Evolutionary conservation across 2,113 vertebrate species (phyloP).

Genomic region (Rattus norvegicus): DNA sequence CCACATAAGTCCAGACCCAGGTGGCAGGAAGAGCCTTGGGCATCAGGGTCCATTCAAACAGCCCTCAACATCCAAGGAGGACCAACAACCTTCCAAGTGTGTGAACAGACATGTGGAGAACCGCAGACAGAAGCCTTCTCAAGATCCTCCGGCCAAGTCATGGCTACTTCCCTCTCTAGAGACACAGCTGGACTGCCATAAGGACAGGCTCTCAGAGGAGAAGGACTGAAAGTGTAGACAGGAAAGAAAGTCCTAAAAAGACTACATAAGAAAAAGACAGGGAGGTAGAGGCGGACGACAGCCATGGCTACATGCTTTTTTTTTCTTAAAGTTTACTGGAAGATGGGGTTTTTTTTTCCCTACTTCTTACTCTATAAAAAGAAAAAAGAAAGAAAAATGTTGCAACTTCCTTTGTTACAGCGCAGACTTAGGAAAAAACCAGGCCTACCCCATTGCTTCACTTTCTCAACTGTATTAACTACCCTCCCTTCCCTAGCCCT

Average conservation of each 20-base stretch:
- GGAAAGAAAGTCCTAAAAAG: background rate
- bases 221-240: background rate
- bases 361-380: slow-evolving; percentile 59
- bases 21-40: background rate
- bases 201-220: background rate
- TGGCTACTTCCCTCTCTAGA: background rate
- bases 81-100: background rate
- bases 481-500: background rate
- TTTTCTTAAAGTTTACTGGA: slow-evolving; percentile 59
- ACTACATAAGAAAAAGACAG: background rate
- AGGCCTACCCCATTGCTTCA: slow-evolving; percentile 68
- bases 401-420: slow-evolving; percentile 66
- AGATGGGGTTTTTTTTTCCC: background rate
- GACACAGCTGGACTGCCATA: background rate
- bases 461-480: background rate
- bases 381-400: slow-evolving; percentile 21
- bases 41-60: background rate
- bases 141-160: background rate
- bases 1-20: background rate
- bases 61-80: background rate
- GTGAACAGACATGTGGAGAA: background rate
- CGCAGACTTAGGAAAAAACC: slow-evolving; percentile 32
- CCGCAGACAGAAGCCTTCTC: background rate
- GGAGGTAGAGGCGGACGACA: too few relatives aligned
- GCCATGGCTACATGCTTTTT: background rate